Evolutionary conservation across 2,888 invertebrate species (phyloP).

Genomic region (Helleia helle): DNA sequence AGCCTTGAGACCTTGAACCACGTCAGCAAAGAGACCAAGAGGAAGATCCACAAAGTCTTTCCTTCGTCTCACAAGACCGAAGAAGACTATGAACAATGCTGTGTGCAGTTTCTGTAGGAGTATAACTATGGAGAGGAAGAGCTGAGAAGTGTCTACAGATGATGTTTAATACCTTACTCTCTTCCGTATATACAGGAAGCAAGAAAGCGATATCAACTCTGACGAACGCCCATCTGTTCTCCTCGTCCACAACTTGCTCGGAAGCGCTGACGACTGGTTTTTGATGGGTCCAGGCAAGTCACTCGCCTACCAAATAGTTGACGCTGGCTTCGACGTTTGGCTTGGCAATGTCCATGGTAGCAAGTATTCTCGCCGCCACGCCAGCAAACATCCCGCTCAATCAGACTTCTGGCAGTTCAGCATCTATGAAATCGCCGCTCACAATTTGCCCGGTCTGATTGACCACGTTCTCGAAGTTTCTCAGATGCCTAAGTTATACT

Average conservation of each 20-base stretch:
- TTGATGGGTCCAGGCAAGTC: slow-evolving; percentile 75
- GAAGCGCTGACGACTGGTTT: slow-evolving; percentile 80
- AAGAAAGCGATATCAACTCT: slow-evolving; percentile 26
- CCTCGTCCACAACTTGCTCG: slow-evolving; percentile 78
- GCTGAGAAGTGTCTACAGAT: slow-evolving; percentile 45
- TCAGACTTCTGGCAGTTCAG: slow-evolving; percentile 60
- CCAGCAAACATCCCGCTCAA: slow-evolving; percentile 43
- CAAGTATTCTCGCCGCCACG: slow-evolving; percentile 50
- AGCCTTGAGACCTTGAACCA: slow-evolving; percentile 43
- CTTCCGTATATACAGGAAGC: slow-evolving; percentile 51
- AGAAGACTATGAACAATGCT: slow-evolving; percentile 39
- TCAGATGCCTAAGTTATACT: slow-evolving; percentile 44
- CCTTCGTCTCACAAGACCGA: slow-evolving; percentile 27
- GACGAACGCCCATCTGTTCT: slow-evolving; percentile 55
- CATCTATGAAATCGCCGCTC: slow-evolving; percentile 54
- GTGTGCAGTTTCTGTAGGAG: slow-evolving; percentile 44
- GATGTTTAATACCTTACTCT: slow-evolving; percentile 60
- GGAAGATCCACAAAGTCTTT: slow-evolving; percentile 35
- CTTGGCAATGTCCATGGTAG: slow-evolving; percentile 59
- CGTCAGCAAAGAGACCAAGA: slow-evolving; percentile 37
- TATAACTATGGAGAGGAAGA: slow-evolving; percentile 48
- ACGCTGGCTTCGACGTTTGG: slow-evolving; percentile 62
- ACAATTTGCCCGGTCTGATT: slow-evolving; percentile 60
- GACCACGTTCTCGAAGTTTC: slow-evolving; percentile 45
- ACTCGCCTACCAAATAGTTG: slow-evolving; percentile 48